A percentile compares a stretch with the other conserved stretches of the same genome.
phyloP scores from a whole-genome alignment of 2,113 vertebrate species.

The Motacilla tschutschensis region DNA sequence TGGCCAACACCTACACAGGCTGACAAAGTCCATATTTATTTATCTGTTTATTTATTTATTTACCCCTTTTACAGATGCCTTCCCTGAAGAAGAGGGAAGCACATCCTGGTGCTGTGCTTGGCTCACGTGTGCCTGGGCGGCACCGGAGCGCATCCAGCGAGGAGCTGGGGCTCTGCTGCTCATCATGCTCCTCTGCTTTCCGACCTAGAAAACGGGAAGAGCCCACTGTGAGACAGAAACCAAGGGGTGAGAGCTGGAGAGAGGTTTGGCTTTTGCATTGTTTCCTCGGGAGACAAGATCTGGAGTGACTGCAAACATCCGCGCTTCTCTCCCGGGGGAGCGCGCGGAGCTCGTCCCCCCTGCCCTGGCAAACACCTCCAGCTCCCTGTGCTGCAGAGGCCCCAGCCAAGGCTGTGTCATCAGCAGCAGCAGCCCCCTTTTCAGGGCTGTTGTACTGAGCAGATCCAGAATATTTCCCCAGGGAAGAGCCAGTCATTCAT shows the following conservation, averaged over 20 bases:
- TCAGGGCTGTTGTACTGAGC: not conserved
- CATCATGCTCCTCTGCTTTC: not conserved
- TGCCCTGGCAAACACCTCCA: not conserved
- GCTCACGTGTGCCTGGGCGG: fast-evolving
- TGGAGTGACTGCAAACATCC: not conserved
- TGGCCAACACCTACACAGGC: not conserved
- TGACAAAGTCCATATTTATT: not conserved
- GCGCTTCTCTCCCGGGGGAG: not conserved
- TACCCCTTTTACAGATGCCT: not conserved
- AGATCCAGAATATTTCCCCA: conserved; percentile 28
- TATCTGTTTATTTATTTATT: not conserved
- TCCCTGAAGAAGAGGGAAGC: not conserved
- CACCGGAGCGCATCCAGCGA: fast-evolving
- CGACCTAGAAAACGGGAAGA: not conserved
- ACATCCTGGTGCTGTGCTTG: not conserved
- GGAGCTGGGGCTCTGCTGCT: not conserved
- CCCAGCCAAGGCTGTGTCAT: not conserved
- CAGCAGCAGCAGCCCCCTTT: conserved; percentile 24
- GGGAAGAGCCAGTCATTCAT: conserved; percentile 23
- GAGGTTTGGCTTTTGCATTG: not conserved
- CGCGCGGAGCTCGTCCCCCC: not conserved
- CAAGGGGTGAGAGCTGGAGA: not conserved
- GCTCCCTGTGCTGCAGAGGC: not conserved
- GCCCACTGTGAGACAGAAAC: not conserved
- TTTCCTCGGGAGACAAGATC: not conserved